Conservation (phyloP, 2,888 invertebrate genomes). For the Caradrina clavipalpis region DNA sequence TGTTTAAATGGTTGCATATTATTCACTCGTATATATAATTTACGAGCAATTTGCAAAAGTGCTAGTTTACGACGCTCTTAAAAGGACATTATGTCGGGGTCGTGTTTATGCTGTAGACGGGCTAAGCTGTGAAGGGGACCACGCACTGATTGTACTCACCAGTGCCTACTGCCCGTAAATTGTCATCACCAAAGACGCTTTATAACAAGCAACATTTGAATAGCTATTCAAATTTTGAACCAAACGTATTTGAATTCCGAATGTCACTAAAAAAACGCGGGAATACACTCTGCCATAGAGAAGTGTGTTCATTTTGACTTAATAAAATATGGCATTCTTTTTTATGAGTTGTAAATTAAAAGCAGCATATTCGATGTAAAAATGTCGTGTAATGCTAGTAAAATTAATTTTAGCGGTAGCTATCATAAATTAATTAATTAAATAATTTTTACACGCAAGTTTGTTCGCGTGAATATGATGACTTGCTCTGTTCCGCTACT, state of each 20-base stretch:
- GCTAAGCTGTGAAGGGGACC: conserved; percentile 31
- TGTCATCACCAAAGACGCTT: conserved; percentile 26
- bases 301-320: not conserved
- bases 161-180: conserved; percentile 21
- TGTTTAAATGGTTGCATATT: conserved; percentile 72
- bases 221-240: not conserved
- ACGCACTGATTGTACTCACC: conserved; percentile 27
- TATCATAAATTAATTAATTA: conserved; percentile 59
- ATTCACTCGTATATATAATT: conserved; percentile 79
- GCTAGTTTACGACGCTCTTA: conserved; percentile 77
- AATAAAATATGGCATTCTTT: not conserved
- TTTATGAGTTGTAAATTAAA: conserved; percentile 1
- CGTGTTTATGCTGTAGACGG: conserved; percentile 48
- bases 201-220: not conserved
- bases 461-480: conserved; percentile 57
- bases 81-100: conserved; percentile 63
- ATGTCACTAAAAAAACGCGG: conserved; percentile 2
- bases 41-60: conserved; percentile 87
- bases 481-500: conserved; percentile 58
- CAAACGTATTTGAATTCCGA: not conserved
- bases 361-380: conserved; percentile 19
- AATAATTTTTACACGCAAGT: conserved; percentile 52
- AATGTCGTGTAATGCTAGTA: conserved; percentile 43
- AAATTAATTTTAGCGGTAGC: conserved; percentile 47
- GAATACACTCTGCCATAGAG: not conserved